phyloP scores from a whole-genome alignment of 2,888 invertebrate species.

The Tenthredo mesomela region DNA sequence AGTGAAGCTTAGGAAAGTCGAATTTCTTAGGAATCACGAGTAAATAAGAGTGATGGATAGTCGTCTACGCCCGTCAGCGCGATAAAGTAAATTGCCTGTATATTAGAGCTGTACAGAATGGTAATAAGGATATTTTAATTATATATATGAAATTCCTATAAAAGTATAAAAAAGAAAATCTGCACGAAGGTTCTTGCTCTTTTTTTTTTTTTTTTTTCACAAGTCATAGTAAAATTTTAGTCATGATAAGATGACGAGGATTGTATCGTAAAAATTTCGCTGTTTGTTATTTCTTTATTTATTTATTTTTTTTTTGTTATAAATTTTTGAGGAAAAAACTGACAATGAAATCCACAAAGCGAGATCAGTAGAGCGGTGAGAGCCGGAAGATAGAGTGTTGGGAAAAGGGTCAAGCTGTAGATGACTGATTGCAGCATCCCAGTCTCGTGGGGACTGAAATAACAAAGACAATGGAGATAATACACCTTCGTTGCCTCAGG shows the following conservation, averaged over 20 bases:
- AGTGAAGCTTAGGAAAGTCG: background rate
- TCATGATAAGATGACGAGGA: background rate
- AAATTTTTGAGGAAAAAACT: background rate
- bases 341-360: background rate
- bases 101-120: background rate
- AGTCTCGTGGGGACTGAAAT: slow-evolving; percentile 30
- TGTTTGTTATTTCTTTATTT: no score
- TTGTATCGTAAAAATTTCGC: background rate
- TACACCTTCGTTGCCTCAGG: slow-evolving; percentile 24
- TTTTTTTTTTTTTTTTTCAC: background rate
- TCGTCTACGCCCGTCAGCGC: background rate
- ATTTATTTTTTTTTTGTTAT: background rate
- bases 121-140: background rate
- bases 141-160: background rate
- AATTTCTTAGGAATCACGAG: background rate
- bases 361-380: slow-evolving; percentile 9
- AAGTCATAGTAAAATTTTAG: background rate
- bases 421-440: slow-evolving; percentile 46
- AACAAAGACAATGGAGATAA: slow-evolving; percentile 34
- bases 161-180: background rate
- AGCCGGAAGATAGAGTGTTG: slow-evolving; percentile 10
- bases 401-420: slow-evolving; percentile 47
- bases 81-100: slow-evolving; percentile 10
- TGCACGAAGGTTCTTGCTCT: background rate
- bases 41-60: slow-evolving; percentile 37